A percentile compares a stretch with the other conserved stretches of the same genome.
Evolutionary conservation across 2,888 invertebrate genomes (phyloP).

Genomic region (Drosophila mimica): DNA sequence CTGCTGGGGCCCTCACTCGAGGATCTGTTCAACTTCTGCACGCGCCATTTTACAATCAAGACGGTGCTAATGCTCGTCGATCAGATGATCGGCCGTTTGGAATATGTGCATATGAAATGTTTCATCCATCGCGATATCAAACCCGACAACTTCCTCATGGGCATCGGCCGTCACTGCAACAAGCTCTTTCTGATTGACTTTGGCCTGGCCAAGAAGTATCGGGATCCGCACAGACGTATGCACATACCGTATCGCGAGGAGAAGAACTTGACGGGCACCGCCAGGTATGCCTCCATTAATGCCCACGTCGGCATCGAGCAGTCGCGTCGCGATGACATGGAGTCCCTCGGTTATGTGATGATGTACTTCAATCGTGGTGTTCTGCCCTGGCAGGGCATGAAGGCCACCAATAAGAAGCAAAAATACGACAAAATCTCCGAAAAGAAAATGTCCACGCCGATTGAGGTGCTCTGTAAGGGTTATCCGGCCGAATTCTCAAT

Average conservation of each 20-base stretch:
- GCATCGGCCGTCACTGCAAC: slow-evolving; percentile 98
- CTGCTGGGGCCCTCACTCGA: slow-evolving; percentile 98
- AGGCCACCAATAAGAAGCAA: slow-evolving; percentile 99
- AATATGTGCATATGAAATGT: slow-evolving; percentile 99
- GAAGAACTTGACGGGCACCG: slow-evolving; percentile 97
- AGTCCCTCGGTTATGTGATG: slow-evolving; percentile 99
- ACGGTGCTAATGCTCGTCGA: slow-evolving; percentile 99
- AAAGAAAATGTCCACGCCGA: slow-evolving; percentile 99
- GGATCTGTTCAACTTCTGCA: slow-evolving; percentile 99
- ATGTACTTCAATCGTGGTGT: slow-evolving; percentile 99
- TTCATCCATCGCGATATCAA: slow-evolving; percentile 99
- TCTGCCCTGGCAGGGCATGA: slow-evolving; percentile 98
- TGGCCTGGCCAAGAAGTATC: slow-evolving; percentile 99
- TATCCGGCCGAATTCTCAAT: slow-evolving; percentile 99
- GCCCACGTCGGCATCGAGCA: slow-evolving; percentile 99
- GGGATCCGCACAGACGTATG: slow-evolving; percentile 95
- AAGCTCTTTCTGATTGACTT: slow-evolving; percentile 99
- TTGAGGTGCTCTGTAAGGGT: slow-evolving; percentile 98
- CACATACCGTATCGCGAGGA: slow-evolving; percentile 99
- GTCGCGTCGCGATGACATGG: slow-evolving; percentile 99
- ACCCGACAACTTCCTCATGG: slow-evolving; percentile 99
- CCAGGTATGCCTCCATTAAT: slow-evolving; percentile 99
- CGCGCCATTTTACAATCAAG: slow-evolving; percentile 99
- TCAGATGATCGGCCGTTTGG: slow-evolving; percentile 97
- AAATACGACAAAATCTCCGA: slow-evolving; percentile 99